Percentiles rank a stretch among this genome's conserved stretches.
phyloP scores from a whole-genome alignment of 2,797 vertebrate genomes.

The Myiotriccus ornatus region DNA sequence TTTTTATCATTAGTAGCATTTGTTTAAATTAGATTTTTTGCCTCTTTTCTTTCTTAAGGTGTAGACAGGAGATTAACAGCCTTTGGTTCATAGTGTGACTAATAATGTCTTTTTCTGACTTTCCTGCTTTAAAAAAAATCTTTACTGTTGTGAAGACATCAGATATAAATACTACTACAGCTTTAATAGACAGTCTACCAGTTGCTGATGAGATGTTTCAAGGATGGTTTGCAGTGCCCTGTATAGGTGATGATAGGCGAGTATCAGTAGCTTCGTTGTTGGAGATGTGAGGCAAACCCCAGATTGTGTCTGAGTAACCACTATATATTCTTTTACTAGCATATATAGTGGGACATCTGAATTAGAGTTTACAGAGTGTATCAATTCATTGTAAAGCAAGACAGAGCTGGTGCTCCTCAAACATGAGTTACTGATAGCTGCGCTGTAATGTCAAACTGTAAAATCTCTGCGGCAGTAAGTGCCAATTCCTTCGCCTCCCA shows the following conservation, averaged over 20 bases:
- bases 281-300: background rate
- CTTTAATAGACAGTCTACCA: background rate
- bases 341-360: background rate
- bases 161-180: background rate
- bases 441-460: background rate
- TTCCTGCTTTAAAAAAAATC: background rate
- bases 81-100: slow-evolving; percentile 16
- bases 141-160: background rate
- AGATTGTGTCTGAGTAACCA: background rate
- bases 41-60: slow-evolving; percentile 3
- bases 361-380: background rate
- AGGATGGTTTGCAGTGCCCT: background rate
- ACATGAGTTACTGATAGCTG: background rate
- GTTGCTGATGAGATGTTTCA: background rate
- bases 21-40: slow-evolving; percentile 39
- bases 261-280: background rate
- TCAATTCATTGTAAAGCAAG: background rate
- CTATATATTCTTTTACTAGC: background rate
- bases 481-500: background rate
- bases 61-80: slow-evolving; percentile 42
- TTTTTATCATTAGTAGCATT: background rate
- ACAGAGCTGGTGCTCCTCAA: background rate
- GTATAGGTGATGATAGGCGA: background rate
- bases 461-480: background rate
- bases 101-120: slow-evolving; percentile 1